Percentiles rank a stretch among this genome's conserved stretches.
Evolutionary conservation across 2,113 vertebrate genomes (phyloP).

Genomic region (Riparia riparia): DNA sequence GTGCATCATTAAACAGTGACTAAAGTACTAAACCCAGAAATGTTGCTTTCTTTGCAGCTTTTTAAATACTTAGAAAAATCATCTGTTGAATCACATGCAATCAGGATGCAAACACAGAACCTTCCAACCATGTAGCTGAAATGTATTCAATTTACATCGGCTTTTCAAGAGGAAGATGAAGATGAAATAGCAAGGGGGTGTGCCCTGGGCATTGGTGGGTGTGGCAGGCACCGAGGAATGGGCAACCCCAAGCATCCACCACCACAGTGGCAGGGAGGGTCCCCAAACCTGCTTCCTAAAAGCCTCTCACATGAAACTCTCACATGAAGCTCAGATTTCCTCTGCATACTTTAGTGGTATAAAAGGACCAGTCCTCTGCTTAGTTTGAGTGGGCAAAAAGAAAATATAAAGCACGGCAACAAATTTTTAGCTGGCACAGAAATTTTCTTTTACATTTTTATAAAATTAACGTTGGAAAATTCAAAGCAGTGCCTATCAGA

Average conservation of each 20-base stretch:
- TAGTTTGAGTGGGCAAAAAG: background rate
- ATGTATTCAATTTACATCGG: background rate
- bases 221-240: background rate
- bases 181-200: background rate
- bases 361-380: background rate
- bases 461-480: background rate
- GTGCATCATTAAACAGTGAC: background rate
- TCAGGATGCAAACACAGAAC: background rate
- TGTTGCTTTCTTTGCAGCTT: background rate
- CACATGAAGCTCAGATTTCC: background rate
- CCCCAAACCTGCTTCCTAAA: background rate
- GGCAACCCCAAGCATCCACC: background rate
- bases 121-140: background rate
- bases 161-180: background rate
- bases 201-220: background rate
- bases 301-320: background rate
- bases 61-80: background rate
- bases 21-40: background rate
- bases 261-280: background rate
- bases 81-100: background rate
- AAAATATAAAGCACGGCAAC: background rate
- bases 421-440: background rate
- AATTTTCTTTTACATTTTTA: background rate
- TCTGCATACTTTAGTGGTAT: background rate
- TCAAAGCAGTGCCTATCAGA: background rate